Evolutionary conservation across 2,113 vertebrate species (phyloP).

Genomic region (Dolichotis patagonum): DNA sequence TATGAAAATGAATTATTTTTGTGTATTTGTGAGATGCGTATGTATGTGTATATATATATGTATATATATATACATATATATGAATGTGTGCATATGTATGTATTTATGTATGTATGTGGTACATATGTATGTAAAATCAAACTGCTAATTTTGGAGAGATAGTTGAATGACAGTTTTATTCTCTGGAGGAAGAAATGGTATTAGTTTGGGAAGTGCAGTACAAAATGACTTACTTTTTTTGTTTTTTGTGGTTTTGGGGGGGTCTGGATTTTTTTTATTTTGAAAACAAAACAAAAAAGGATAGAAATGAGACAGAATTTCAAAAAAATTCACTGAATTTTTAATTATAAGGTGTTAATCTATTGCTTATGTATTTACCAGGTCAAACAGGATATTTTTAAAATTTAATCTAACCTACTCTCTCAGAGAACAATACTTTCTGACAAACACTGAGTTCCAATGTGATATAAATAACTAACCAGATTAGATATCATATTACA

Average conservation of each 20-base stretch:
- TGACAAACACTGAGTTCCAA: slow-evolving; percentile 66
- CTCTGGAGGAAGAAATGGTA: not conserved
- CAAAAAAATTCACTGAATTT: not conserved
- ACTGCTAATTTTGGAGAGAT: not conserved
- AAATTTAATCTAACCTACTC: not conserved
- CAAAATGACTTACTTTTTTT: not conserved
- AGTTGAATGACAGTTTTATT: not conserved
- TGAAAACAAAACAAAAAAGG: no score
- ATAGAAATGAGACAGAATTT: no score
- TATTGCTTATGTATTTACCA: not conserved
- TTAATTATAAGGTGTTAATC: not conserved
- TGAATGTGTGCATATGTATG: not conserved
- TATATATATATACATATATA: not conserved
- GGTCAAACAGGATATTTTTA: not conserved
- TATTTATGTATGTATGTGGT: not conserved
- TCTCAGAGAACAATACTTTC: not conserved
- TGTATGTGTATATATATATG: not conserved
- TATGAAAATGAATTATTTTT: not conserved
- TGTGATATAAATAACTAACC: slow-evolving; percentile 77
- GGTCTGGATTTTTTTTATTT: no score
- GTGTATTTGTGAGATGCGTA: not conserved
- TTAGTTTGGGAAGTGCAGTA: not conserved
- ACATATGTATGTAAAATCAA: not conserved
- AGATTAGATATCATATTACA: slow-evolving; percentile 59
- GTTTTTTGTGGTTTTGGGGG: no score